These are phyloP conservation scores for Sapajus apella DNA, from an alignment of 2,113 vertebrate species.

Conservation along the genomic window DNA sequence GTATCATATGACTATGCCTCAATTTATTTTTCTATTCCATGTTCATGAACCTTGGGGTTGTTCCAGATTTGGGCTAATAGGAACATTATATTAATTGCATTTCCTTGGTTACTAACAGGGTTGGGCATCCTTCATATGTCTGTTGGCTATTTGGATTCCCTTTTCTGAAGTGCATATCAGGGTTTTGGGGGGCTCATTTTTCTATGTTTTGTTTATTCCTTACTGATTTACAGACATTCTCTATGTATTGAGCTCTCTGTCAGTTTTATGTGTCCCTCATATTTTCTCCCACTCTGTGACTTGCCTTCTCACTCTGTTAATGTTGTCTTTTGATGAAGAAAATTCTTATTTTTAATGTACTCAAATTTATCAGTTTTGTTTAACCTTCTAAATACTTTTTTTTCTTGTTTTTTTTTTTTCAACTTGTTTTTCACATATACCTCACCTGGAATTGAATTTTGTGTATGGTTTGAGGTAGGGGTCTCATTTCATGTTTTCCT, in stretches of 20 bases:
- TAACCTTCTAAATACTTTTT: not conserved
- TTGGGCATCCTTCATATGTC: not conserved
- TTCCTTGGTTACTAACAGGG: not conserved
- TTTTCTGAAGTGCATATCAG: not conserved
- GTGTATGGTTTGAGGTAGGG: not conserved
- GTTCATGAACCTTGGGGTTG: not conserved
- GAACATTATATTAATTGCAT: not conserved
- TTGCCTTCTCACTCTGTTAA: not conserved
- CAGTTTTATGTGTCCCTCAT: not conserved
- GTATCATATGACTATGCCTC: not conserved
- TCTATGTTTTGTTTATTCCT: not conserved
- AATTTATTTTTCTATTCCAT: not conserved
- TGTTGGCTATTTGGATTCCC: not conserved
- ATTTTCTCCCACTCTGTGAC: not conserved
- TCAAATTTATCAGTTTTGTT: not conserved
- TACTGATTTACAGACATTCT: not conserved
- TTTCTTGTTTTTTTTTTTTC: not conserved
- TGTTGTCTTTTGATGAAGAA: not conserved
- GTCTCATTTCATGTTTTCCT: not conserved
- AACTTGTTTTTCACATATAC: not conserved
- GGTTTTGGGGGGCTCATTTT: not conserved
- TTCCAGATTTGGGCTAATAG: constrained; percentile 12
- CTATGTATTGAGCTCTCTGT: not conserved
- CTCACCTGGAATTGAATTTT: not conserved
- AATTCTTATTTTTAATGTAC: not conserved